Conservation (phyloP, 2,113 vertebrate genomes). For the Pelecanus crispus region DNA sequence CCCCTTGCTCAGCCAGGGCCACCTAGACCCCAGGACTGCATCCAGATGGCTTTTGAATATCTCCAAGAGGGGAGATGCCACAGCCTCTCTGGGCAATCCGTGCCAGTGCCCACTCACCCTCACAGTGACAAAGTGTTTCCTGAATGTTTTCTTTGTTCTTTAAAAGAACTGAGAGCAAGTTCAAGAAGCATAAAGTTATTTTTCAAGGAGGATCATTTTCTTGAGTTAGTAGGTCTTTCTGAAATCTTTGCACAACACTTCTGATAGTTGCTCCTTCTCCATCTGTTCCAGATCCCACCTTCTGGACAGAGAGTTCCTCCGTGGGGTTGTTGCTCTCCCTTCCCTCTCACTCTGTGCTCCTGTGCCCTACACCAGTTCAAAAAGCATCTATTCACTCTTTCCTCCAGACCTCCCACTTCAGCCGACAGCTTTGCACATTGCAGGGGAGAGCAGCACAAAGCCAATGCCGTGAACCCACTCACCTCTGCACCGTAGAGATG, state of each 20-base stretch:
- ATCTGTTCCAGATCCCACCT: not conserved
- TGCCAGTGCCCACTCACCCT: not conserved
- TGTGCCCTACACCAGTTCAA: not conserved
- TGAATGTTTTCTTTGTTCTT: not conserved
- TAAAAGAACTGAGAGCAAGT: not conserved
- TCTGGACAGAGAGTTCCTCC: not conserved
- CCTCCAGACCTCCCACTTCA: not conserved
- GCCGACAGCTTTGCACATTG: not conserved
- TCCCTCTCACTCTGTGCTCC: not conserved
- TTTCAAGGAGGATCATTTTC: not conserved
- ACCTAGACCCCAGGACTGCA: not conserved
- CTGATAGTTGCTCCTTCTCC: not conserved
- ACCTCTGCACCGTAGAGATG: fast-evolving
- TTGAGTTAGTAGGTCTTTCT: not conserved
- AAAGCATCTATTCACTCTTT: not conserved
- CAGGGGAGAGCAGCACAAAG: not conserved
- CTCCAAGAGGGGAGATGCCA: too few species aligned
- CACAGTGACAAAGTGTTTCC: not conserved
- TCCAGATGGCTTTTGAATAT: not conserved
- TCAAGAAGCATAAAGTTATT: not conserved
- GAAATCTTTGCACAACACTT: not conserved
- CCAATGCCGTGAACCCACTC: not conserved
- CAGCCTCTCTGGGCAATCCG: not conserved
- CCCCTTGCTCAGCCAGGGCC: not conserved
- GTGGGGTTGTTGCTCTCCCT: not conserved